Percentiles rank a stretch among this genome's conserved stretches.
These are phyloP conservation scores for Thalassophryne amazonica DNA, from an alignment of 2,797 vertebrate species.

Conservation along the genomic window DNA sequence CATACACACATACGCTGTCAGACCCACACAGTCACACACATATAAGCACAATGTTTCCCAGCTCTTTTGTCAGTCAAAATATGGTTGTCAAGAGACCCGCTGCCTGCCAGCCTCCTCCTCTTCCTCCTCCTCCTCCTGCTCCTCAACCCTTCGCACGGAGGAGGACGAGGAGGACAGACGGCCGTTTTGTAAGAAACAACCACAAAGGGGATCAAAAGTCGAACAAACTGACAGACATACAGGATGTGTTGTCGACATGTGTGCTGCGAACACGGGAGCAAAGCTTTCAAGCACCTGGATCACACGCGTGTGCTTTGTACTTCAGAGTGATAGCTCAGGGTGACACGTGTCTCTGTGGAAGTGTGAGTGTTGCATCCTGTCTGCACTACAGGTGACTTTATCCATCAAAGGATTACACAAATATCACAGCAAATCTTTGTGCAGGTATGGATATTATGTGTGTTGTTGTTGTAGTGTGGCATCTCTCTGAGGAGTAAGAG, in stretches of 20 bases:
- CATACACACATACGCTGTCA: conserved; percentile 36
- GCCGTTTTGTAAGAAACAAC: conserved; percentile 46
- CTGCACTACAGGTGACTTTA: conserved; percentile 6
- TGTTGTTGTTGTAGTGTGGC: neutral
- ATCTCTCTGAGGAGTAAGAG: too few species aligned
- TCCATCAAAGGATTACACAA: neutral
- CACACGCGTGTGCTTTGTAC: conserved; percentile 11
- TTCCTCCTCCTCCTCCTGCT: too few species aligned
- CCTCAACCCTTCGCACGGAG: conserved; percentile 28
- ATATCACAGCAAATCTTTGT: neutral
- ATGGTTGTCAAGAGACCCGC: conserved; percentile 60
- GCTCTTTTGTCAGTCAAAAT: conserved; percentile 60
- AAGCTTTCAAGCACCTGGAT: conserved; percentile 29
- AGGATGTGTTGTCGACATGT: conserved; percentile 41
- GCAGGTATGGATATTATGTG: neutral
- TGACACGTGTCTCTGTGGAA: conserved; percentile 8
- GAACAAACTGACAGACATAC: conserved; percentile 55
- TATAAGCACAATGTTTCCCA: conserved; percentile 10
- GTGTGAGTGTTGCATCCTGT: conserved; percentile 15
- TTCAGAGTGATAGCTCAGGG: conserved; percentile 13
- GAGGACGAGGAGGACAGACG: conserved; percentile 50
- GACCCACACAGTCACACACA: conserved; percentile 24
- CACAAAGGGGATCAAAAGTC: conserved; percentile 63
- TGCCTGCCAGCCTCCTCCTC: conserved; percentile 67
- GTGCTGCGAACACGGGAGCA: conserved; percentile 37